Conservation (phyloP, 2,888 invertebrate genomes). For the Troides oblongomaculatus region DNA sequence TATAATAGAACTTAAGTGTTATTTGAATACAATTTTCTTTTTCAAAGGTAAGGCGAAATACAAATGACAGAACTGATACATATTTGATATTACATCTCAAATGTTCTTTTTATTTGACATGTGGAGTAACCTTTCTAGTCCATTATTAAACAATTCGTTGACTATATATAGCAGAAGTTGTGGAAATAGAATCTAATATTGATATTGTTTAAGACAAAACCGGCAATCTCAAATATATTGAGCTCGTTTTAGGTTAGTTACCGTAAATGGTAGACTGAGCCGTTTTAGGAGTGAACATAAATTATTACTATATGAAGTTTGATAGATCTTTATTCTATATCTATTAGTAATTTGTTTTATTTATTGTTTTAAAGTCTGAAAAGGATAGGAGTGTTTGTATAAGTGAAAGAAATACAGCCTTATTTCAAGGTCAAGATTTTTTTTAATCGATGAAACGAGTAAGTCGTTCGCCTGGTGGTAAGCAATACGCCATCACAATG, state of each 20-base stretch:
- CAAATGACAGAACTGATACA: too few relatives aligned
- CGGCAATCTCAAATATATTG: conserved; percentile 15
- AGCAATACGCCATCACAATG: too few relatives aligned
- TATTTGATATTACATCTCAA: not conserved
- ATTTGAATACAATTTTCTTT: too few relatives aligned
- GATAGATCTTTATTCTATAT: not conserved
- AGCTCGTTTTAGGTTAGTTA: conserved; percentile 7
- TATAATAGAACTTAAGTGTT: too few relatives aligned
- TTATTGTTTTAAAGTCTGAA: too few relatives aligned
- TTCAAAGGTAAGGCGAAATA: too few relatives aligned
- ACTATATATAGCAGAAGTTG: conserved; percentile 18
- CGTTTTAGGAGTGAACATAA: conserved; percentile 18
- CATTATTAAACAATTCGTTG: conserved; percentile 22
- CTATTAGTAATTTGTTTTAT: not conserved
- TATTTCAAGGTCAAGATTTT: too few relatives aligned
- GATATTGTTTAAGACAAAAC: conserved; percentile 20
- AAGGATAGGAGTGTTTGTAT: too few relatives aligned
- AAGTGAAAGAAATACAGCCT: too few relatives aligned
- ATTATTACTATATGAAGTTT: conserved; percentile 12
- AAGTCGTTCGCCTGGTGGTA: too few relatives aligned
- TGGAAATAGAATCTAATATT: conserved; percentile 18
- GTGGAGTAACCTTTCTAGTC: conserved; percentile 1
- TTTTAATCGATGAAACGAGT: too few relatives aligned
- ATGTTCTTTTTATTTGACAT: not conserved
- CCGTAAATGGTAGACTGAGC: not conserved